phyloP scores from a whole-genome alignment of 2,797 vertebrate species.

The Sebastes iracundus region DNA sequence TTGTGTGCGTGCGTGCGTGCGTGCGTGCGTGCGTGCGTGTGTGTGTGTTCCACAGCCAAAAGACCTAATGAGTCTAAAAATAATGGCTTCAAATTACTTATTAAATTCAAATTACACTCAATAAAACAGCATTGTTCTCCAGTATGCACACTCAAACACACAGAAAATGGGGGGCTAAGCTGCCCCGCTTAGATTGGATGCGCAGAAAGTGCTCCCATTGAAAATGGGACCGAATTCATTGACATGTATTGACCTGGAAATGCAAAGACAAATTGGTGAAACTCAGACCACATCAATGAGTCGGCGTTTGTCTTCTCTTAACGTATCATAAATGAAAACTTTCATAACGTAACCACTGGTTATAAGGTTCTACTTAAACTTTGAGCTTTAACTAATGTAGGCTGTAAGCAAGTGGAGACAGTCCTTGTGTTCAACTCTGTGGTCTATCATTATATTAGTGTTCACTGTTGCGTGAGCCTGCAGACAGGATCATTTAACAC shows the following conservation, averaged over 20 bases:
- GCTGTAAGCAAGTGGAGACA: background rate
- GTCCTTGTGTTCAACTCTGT: conserved; percentile 1
- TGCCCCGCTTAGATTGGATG: background rate
- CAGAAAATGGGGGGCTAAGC: background rate
- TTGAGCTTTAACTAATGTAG: background rate
- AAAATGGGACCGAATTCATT: conserved; percentile 2
- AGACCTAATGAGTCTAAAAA: conserved; percentile 62
- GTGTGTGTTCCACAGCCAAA: conserved; percentile 26
- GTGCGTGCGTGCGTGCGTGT: conserved; percentile 4
- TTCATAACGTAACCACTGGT: background rate
- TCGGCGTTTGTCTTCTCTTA: background rate
- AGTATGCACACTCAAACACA: background rate
- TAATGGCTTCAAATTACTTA: conserved; percentile 47
- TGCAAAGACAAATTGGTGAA: background rate
- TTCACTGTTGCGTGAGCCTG: conserved; percentile 46
- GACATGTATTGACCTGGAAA: conserved; percentile 14
- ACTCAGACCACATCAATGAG: background rate
- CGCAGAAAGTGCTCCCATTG: background rate
- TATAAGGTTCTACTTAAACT: background rate
- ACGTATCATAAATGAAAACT: background rate
- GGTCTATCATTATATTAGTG: conserved; percentile 42
- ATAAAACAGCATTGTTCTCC: conserved; percentile 49
- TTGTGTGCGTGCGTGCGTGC: background rate
- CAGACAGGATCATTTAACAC: conserved; percentile 61
- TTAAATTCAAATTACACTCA: conserved; percentile 39